Conservation (phyloP, 37 sponge, comb jelly and placozoan species). For the Spongia lamella region DNA sequence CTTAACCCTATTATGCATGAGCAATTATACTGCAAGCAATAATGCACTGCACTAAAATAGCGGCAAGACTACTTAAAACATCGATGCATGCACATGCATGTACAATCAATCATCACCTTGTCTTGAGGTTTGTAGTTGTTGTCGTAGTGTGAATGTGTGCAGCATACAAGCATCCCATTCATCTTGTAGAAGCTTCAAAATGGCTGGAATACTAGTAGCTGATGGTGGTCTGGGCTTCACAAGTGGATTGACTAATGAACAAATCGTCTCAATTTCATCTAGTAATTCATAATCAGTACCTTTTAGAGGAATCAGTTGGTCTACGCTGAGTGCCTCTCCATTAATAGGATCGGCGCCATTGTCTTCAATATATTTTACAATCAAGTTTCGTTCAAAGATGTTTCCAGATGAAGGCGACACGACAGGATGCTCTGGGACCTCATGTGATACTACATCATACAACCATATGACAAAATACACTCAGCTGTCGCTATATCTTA, state of each 20-base stretch:
- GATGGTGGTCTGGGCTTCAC: constrained; percentile 95
- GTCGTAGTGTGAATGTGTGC: constrained; percentile 94
- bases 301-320: constrained; percentile 87
- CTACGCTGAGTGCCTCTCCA: constrained; percentile 86
- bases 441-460: constrained; percentile 71
- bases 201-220: constrained; percentile 99
- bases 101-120: no score
- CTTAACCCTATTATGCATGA: no score
- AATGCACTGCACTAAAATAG: no score
- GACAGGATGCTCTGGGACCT: constrained; percentile 96
- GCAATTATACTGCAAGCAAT: no score
- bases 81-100: no score
- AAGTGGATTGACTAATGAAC: constrained; percentile 63
- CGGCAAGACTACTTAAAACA: no score
- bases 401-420: constrained; percentile 89
- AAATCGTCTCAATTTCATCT: neutral
- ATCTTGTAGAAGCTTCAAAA: constrained; percentile 96
- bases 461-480: neutral
- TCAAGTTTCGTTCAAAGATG: constrained; percentile 91
- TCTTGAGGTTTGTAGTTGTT: constrained; percentile 96
- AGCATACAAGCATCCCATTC: constrained; percentile 99
- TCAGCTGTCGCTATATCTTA: constrained; percentile 24
- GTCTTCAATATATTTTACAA: constrained; percentile 87
- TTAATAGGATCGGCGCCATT: constrained; percentile 93
- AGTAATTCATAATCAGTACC: constrained; percentile 31